These are phyloP conservation scores for Cheumatopsyche charites DNA, from an alignment of 1,140 invertebrate species.

Conservation along the genomic window DNA sequence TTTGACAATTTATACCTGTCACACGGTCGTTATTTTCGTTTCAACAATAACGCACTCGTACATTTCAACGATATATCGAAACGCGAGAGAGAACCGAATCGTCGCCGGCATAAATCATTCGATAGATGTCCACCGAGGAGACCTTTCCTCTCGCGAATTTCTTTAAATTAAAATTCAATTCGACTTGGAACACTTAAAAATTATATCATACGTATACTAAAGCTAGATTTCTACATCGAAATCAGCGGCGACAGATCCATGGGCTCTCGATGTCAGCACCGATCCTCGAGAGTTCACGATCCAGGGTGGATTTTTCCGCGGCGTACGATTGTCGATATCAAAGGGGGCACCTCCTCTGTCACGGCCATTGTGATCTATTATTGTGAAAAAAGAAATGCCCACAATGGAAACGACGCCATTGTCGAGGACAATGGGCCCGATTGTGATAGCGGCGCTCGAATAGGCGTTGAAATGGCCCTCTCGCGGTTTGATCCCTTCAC, in stretches of 20 bases:
- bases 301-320: not conserved
- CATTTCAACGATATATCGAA: slow-evolving; percentile 27
- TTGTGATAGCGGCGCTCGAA: slow-evolving; percentile 6
- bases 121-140: slow-evolving; percentile 36
- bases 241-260: too few species aligned
- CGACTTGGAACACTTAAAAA: too few species aligned
- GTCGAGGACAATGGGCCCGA: slow-evolving; percentile 6
- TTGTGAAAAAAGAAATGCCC: not conserved
- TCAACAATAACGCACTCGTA: slow-evolving; percentile 24
- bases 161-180: too few species aligned
- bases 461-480: slow-evolving; percentile 23
- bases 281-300: not conserved
- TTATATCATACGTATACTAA: too few species aligned
- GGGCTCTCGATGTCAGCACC: too few species aligned
- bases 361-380: not conserved
- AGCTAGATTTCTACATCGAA: too few species aligned
- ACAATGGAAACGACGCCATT: not conserved
- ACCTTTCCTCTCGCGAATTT: not conserved
- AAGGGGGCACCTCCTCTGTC: not conserved
- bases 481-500: slow-evolving; percentile 25
- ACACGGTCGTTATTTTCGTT: slow-evolving; percentile 31
- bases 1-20: slow-evolving; percentile 29
- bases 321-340: slow-evolving; percentile 5
- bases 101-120: slow-evolving; percentile 35
- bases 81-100: slow-evolving; percentile 28